Base-by-base conservation (phyloP, 2,113 vertebrate genomes). In the Megaleporinus macrocephalus region DNA sequence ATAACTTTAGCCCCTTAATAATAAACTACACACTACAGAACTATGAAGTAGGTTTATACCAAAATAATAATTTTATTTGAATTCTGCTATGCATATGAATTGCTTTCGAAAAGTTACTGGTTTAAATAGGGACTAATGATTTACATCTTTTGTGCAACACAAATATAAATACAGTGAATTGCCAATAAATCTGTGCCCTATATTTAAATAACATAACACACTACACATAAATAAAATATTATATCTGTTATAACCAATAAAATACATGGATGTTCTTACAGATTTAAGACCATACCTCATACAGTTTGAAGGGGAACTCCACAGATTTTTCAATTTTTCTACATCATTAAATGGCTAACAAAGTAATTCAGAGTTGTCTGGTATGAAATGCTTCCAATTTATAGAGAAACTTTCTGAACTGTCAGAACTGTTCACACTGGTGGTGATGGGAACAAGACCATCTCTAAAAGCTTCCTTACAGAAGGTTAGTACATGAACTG, bases 121-220 rank as follows among this genome's bases (percentile, higher is more conserved):
- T 76, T 73, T 66, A 61, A 47, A 62, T 49, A 78, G 11, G 16
- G 49, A 53, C 44, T 14, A 80, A 66, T 33, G 55, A 44, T 61
- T 78, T 68, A 41, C 5, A 66, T 51, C 4, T 53, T 80, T 81
- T 76, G 14, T 65, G 61, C 27, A 59, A 20, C 62, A 55, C n/a
- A 62, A 55, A 36, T 63, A 74, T 65, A 62, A 62, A 62, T 65
- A 75, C 24, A n/a, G 26, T 51, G 14, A 61, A 29, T 4, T 30
- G 16, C 26, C 20, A 75, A 68, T 26, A 49, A 33, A 65, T 65
- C 36, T 51, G 70, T n/a, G 18, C 57, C 26, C 9, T 36, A 80
- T 53, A 65, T 26, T 73, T 0, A 36, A 62, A 61, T 59, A 49
- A 44, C 16, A 65, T n/a, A 20, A 44, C 0, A 36, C n/a, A 13